Evolutionary conservation across 2,797 vertebrate species (phyloP).

Genomic region (Adelosebastes latens): DNA sequence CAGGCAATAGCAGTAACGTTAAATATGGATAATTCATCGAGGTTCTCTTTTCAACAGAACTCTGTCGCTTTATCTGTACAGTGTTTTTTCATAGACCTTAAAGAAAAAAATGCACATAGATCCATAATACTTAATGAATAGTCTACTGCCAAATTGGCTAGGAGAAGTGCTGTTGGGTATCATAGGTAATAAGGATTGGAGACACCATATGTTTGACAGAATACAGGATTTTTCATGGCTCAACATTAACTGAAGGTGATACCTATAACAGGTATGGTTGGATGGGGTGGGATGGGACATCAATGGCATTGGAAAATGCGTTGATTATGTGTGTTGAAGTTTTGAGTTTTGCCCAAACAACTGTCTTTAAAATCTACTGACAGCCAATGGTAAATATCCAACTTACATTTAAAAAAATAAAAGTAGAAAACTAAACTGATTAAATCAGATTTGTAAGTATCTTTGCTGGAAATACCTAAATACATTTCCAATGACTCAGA

Average conservation of each 20-base stretch:
- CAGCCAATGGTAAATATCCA: too few species aligned
- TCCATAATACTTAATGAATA: background rate
- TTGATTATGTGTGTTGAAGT: background rate
- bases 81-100: background rate
- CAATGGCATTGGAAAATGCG: background rate
- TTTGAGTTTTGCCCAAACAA: background rate
- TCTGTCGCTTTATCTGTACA: background rate
- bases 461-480: background rate
- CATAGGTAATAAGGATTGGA: background rate
- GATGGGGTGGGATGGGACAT: background rate
- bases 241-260: background rate
- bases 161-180: background rate
- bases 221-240: background rate
- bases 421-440: background rate
- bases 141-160: background rate
- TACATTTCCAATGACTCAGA: background rate
- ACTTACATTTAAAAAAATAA: background rate
- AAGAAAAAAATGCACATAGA: background rate
- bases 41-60: background rate
- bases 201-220: background rate
- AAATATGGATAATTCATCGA: background rate
- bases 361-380: background rate
- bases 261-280: background rate
- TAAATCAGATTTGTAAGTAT: background rate
- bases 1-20: background rate